phyloP scores from a whole-genome alignment of 2,888 invertebrate genomes.

The Pachymerium ferrugineum region DNA sequence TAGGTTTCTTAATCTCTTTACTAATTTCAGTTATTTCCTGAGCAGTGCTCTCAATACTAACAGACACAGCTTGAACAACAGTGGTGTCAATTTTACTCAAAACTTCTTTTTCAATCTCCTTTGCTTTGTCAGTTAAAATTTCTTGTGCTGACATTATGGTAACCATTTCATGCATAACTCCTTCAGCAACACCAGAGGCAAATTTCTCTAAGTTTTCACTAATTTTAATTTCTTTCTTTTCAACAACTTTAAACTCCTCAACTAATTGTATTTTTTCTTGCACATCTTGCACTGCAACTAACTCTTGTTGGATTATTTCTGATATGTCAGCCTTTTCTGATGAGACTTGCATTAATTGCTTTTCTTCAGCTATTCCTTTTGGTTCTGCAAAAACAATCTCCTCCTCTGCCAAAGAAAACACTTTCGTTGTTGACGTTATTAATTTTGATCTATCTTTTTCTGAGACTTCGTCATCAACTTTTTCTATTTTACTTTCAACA shows the following conservation, averaged over 20 bases:
- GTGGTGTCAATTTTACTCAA: background rate
- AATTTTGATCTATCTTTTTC: background rate
- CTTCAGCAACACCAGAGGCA: background rate
- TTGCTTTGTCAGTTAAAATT: background rate
- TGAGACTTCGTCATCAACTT: background rate
- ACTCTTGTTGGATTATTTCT: background rate
- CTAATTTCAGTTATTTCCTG: background rate
- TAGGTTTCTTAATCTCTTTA: background rate
- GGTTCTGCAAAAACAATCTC: conserved; percentile 1
- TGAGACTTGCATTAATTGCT: background rate
- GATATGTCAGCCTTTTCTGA: background rate
- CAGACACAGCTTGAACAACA: background rate
- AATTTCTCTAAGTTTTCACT: background rate
- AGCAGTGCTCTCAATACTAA: background rate
- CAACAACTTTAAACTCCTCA: background rate
- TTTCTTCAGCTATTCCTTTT: background rate
- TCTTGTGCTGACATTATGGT: background rate
- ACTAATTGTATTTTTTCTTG: background rate
- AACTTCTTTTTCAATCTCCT: background rate
- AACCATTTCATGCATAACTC: background rate
- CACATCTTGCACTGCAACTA: too few species aligned
- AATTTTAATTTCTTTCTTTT: background rate
- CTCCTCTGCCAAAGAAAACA: background rate
- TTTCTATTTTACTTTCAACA: background rate
- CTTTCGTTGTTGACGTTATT: background rate